phyloP scores from a whole-genome alignment of 2,888 invertebrate genomes.

The Theretra japonica region DNA sequence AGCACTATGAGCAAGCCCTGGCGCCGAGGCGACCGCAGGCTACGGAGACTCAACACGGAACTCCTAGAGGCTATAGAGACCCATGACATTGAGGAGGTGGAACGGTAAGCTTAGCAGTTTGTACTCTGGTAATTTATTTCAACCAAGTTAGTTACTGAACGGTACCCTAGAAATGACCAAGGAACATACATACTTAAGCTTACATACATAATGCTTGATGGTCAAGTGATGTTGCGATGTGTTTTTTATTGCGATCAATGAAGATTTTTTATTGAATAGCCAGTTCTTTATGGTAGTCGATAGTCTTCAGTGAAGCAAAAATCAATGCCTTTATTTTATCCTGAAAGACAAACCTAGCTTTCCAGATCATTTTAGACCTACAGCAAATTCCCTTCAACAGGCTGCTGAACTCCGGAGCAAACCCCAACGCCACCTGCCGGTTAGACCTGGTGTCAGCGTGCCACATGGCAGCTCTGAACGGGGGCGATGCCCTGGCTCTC shows the following conservation, averaged over 20 bases:
- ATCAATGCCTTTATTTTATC: too few species aligned
- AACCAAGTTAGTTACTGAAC: too few species aligned
- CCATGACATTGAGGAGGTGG: constrained; percentile 68
- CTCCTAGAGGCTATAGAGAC: constrained; percentile 73
- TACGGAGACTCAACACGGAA: constrained; percentile 78
- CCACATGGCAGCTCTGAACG: constrained; percentile 74
- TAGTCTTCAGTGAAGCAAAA: too few species aligned
- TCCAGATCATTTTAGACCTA: too few species aligned
- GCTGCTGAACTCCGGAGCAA: constrained; percentile 75
- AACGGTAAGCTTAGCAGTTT: constrained; percentile 54
- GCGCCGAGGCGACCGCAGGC: constrained; percentile 69
- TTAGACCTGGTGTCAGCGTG: constrained; percentile 73
- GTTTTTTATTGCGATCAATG: too few species aligned
- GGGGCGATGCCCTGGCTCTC: constrained; percentile 66
- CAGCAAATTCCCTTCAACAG: constrained; percentile 47
- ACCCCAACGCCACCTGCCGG: constrained; percentile 80
- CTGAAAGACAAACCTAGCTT: too few species aligned
- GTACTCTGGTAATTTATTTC: too few species aligned
- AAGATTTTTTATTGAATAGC: too few species aligned
- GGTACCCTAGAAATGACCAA: too few species aligned
- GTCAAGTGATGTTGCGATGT: too few species aligned
- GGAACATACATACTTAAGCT: too few species aligned
- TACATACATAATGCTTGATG: too few species aligned
- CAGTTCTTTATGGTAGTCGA: not conserved
- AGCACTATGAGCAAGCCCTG: constrained; percentile 58